A percentile compares a stretch with the other conserved stretches of the same genome.
phyloP scores from a whole-genome alignment of 2,113 vertebrate genomes.

The Leptosomus discolor region DNA sequence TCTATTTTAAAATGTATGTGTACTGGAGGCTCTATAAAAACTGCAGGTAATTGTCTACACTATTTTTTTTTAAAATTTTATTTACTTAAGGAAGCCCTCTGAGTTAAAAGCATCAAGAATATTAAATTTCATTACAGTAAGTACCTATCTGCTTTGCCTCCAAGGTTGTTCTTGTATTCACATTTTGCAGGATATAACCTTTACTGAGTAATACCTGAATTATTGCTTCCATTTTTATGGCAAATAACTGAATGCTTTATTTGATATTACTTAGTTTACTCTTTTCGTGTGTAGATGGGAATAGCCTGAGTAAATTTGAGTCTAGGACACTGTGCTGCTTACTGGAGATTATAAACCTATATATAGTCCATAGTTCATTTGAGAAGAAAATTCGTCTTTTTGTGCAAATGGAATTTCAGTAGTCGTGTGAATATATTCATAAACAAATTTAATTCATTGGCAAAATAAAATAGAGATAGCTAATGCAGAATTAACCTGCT shows the following conservation, averaged over 20 bases:
- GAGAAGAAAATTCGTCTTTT: neutral
- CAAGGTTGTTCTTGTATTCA: neutral
- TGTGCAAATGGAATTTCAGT: neutral
- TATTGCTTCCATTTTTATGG: constrained; percentile 1
- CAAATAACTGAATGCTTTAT: neutral
- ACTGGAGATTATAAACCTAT: neutral
- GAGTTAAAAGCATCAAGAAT: neutral
- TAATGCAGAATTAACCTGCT: neutral
- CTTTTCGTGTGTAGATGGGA: neutral
- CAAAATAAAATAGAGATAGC: neutral
- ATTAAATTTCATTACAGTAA: constrained; percentile 21
- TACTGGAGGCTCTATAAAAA: neutral
- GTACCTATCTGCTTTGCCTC: neutral
- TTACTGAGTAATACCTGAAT: constrained; percentile 2
- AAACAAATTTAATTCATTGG: neutral
- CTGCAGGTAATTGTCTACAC: neutral
- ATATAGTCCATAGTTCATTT: neutral
- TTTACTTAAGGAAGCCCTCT: constrained; percentile 2
- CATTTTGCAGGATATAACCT: constrained; percentile 16
- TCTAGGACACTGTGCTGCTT: neutral
- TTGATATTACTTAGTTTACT: neutral
- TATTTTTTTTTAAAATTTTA: neutral
- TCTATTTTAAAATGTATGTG: neutral
- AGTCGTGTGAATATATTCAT: neutral
- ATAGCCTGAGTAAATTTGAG: neutral